phyloP scores from a whole-genome alignment of 2,113 vertebrate genomes.

The Leptosomus discolor region DNA sequence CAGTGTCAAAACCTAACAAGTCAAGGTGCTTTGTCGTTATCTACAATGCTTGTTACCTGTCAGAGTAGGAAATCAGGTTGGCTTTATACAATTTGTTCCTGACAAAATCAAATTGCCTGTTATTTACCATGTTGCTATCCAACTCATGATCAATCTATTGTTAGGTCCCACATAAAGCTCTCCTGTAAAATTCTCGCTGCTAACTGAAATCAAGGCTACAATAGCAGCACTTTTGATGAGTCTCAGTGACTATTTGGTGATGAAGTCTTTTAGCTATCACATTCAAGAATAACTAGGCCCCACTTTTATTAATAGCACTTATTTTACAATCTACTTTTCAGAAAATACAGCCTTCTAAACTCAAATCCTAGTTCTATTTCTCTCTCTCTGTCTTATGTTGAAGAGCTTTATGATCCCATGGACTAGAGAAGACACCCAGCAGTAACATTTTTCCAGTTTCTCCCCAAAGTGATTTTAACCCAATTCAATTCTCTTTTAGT shows the following conservation, averaged over 20 bases:
- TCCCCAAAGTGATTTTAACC: background rate
- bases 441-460: background rate
- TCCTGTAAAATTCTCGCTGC: conserved; percentile 43
- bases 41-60: conserved; percentile 58
- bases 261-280: conserved; percentile 45
- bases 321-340: conserved; percentile 48
- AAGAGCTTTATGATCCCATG: background rate
- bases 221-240: conserved; percentile 18
- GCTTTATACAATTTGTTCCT: conserved; percentile 65
- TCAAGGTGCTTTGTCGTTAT: conserved; percentile 53
- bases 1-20: conserved; percentile 60
- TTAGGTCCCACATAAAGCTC: conserved; percentile 47
- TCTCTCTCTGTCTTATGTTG: background rate
- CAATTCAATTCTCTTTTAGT: background rate
- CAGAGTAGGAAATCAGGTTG: conserved; percentile 62
- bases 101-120: conserved; percentile 67
- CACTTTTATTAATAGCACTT: conserved; percentile 50
- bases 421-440: background rate
- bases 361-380: background rate
- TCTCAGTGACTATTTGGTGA: conserved; percentile 56
- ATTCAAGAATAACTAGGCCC: conserved; percentile 12
- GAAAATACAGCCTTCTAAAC: conserved; percentile 33
- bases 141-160: conserved; percentile 68
- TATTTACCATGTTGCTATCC: conserved; percentile 68
- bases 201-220: conserved; percentile 57